Conservation (phyloP, 2,113 vertebrate genomes). For the Eptesicus fuscus region DNA sequence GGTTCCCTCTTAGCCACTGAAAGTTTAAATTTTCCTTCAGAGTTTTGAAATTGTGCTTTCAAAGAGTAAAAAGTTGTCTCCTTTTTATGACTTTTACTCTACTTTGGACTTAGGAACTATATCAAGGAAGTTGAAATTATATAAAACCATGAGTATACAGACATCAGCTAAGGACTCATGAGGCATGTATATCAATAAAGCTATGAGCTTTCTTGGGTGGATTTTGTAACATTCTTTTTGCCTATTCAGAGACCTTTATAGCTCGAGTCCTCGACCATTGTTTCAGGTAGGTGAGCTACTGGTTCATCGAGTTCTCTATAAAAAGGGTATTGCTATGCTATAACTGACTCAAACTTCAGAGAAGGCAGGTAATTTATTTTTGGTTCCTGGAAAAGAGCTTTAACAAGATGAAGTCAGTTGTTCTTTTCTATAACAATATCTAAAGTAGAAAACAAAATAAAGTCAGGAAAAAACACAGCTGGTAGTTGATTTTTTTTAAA, state of each 20-base stretch:
- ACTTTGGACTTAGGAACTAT: not conserved
- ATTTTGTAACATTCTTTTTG: not conserved
- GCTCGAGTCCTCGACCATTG: not conserved
- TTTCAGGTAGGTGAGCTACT: not conserved
- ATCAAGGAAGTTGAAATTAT: not conserved
- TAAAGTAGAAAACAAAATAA: not conserved
- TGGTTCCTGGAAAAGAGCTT: not conserved
- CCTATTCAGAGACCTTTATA: not conserved
- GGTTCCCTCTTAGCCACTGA: not conserved
- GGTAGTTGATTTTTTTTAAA: not conserved
- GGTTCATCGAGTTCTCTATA: not conserved
- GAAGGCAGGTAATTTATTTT: not conserved
- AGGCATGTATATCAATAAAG: not conserved
- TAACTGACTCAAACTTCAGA: not conserved
- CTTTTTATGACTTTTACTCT: not conserved
- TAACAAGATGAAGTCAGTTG: not conserved
- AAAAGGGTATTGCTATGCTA: not conserved
- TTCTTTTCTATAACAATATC: not conserved
- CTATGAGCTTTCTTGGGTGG: not conserved
- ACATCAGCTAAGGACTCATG: not conserved
- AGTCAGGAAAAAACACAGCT: not conserved
- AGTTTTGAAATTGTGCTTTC: not conserved
- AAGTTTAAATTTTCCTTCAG: constrained; percentile 6
- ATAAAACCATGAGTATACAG: not conserved
- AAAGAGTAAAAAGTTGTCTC: not conserved